These are phyloP conservation scores for Caerostris extrusa DNA, from an alignment of 1,140 invertebrate genomes.

Conservation along the genomic window DNA sequence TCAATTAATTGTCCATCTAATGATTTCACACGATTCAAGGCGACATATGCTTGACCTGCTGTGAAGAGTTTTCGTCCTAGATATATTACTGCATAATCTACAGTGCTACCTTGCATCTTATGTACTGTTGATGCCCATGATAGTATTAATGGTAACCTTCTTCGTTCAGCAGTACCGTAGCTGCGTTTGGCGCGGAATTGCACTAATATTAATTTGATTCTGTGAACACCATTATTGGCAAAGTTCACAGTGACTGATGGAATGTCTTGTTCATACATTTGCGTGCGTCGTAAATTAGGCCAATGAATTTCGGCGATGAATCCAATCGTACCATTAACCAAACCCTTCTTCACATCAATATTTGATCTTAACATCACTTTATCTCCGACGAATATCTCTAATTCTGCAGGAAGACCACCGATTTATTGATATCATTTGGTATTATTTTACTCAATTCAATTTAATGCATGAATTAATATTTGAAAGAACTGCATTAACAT, in stretches of 20 bases:
- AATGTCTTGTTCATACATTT: constrained; percentile 54
- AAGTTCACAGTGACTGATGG: constrained; percentile 38
- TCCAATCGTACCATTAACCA: constrained; percentile 81
- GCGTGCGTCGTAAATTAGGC: constrained; percentile 78
- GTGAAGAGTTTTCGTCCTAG: constrained; percentile 37
- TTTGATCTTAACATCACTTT: constrained; percentile 80
- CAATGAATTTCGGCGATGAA: constrained; percentile 79
- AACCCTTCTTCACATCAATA: constrained; percentile 80
- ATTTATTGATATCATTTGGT: constrained; percentile 72
- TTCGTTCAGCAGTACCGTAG: constrained; percentile 58
- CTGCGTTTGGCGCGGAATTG: neutral
- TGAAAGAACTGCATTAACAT: no score
- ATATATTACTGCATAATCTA: neutral
- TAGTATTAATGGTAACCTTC: constrained; percentile 29
- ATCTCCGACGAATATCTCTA: constrained; percentile 68
- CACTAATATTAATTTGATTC: no score
- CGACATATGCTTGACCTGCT: constrained; percentile 75
- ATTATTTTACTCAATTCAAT: constrained; percentile 11
- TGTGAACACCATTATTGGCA: constrained; percentile 38
- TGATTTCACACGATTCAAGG: neutral
- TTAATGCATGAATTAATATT: no score
- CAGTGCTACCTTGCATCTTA: constrained; percentile 47
- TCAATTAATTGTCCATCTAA: constrained; percentile 70
- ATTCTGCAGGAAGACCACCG: constrained; percentile 67
- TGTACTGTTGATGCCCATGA: constrained; percentile 16